Conservation (phyloP, 2,888 invertebrate species). For the Drosophila infuscata region DNA sequence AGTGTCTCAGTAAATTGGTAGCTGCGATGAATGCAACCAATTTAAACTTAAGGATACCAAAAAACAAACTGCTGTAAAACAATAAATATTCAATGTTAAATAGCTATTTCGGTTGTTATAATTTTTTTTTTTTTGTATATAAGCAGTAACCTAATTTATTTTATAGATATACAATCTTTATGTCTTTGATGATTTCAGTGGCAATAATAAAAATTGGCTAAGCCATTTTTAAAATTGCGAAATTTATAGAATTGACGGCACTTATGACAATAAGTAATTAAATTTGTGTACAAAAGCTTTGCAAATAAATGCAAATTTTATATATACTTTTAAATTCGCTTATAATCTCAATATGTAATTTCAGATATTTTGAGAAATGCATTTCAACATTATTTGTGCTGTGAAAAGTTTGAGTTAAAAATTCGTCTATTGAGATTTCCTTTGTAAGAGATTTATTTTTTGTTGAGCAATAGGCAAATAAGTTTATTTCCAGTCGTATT, state of each 20-base stretch:
- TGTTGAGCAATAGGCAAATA: not conserved
- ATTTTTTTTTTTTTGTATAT: not conserved
- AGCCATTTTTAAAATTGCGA: not conserved
- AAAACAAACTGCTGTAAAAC: not conserved
- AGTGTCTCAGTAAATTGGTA: constrained; percentile 41
- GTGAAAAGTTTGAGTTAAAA: not conserved
- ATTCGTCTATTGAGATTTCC: not conserved
- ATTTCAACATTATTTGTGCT: not conserved
- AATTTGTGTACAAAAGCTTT: not conserved
- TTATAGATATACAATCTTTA: not conserved
- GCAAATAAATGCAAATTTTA: not conserved
- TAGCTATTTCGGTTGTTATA: not conserved
- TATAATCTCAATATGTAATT: not conserved
- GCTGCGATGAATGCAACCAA: constrained; percentile 11
- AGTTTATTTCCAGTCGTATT: not conserved
- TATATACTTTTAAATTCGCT: not conserved
- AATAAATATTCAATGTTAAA: not conserved
- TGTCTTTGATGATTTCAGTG: not conserved
- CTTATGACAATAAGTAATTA: not conserved
- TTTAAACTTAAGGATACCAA: constrained; percentile 3
- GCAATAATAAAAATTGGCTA: not conserved
- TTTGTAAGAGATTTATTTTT: not conserved
- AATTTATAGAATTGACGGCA: not conserved
- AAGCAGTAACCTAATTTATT: not conserved
- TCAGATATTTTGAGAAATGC: not conserved